Evolutionary conservation across 2,113 vertebrate genomes (phyloP).

Genomic region (Arvicanthis niloticus): DNA sequence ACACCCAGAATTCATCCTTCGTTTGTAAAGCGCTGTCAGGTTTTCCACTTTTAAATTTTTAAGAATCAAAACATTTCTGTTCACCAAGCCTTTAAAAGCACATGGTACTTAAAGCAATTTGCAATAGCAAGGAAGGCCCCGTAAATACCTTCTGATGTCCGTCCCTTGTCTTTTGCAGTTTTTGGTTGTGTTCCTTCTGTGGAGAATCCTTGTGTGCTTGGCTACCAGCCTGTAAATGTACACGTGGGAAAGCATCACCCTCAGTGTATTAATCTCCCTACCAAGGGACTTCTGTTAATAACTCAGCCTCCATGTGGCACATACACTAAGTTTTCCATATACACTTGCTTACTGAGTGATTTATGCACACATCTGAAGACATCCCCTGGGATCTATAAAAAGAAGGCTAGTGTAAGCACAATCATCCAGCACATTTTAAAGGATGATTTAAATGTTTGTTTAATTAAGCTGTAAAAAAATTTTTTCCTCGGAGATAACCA

Average conservation of each 20-base stretch:
- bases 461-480: constrained; percentile 68
- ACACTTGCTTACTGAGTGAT: constrained; percentile 13
- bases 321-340: neutral
- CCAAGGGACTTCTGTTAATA: neutral
- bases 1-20: neutral
- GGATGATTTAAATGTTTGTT: constrained; percentile 67
- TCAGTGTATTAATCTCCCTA: constrained; percentile 32
- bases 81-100: constrained; percentile 28
- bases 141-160: constrained; percentile 85
- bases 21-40: neutral
- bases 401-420: constrained; percentile 25
- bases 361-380: constrained; percentile 19
- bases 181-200: constrained; percentile 81
- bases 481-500: constrained; percentile 61
- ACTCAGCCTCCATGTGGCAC: neutral
- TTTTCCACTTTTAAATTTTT: neutral
- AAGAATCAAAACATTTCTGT: neutral
- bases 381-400: constrained; percentile 59
- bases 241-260: neutral
- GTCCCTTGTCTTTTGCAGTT: constrained; percentile 85
- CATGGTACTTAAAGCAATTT: neutral
- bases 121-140: neutral
- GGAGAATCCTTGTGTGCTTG: constrained; percentile 78
- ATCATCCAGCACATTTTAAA: constrained; percentile 56
- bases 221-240: constrained; percentile 80